Percentiles rank a stretch among this genome's conserved stretches.
Conservation (phyloP, 2,888 invertebrate species). For the Campopleginae sp. region DNA sequence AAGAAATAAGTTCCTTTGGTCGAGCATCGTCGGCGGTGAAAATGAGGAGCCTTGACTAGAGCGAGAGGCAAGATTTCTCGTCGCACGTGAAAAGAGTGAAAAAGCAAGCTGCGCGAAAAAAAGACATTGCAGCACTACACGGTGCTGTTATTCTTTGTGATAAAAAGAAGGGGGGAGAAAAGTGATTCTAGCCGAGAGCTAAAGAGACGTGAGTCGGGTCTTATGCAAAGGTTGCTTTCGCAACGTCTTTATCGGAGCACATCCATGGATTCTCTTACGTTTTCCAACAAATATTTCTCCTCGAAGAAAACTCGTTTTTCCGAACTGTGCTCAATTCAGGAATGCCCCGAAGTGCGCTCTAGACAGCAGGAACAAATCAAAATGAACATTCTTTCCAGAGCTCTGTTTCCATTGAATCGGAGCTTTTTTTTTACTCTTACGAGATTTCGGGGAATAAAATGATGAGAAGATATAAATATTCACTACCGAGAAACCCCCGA, state of each 20-base stretch:
- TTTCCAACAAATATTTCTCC: not conserved
- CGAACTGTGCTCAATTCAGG: not conserved
- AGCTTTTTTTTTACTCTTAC: constrained; percentile 60
- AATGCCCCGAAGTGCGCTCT: not conserved
- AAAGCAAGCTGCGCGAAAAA: not conserved
- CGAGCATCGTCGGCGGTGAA: not conserved
- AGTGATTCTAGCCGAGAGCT: not conserved
- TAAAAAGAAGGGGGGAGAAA: not conserved
- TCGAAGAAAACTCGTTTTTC: constrained; percentile 31
- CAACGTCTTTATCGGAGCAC: constrained; percentile 19
- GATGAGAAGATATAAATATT: constrained; percentile 75
- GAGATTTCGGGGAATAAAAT: constrained; percentile 54
- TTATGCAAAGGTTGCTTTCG: constrained; percentile 61
- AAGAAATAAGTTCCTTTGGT: not conserved
- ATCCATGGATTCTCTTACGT: not conserved
- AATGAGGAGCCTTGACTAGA: not conserved
- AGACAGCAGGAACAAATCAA: constrained; percentile 4
- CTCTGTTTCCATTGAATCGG: constrained; percentile 22
- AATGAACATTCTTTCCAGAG: not conserved
- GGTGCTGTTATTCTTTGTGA: constrained; percentile 16
- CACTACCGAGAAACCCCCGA: constrained; percentile 67
- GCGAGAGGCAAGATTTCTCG: not conserved
- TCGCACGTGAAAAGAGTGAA: not conserved
- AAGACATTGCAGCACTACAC: not conserved
- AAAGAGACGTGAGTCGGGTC: constrained; percentile 21